Evolutionary conservation across 1,140 invertebrate species (phyloP), one percentile per base, ranked within the genome.

Genomic region (Thrips palmi): DNA sequence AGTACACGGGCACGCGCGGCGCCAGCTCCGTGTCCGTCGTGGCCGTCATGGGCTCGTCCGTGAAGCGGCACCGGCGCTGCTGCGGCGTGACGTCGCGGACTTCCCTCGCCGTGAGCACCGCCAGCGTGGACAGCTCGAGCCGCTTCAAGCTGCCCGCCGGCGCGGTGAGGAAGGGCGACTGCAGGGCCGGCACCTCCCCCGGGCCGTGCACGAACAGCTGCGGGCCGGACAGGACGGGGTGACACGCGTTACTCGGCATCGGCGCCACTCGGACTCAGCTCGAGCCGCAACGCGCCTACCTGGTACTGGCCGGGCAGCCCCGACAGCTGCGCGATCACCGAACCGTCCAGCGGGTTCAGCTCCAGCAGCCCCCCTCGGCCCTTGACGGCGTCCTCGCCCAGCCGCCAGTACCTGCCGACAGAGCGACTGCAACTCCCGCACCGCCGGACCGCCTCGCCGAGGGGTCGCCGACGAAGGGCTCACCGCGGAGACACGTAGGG

Each of bases 311-410:
- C 65, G 1, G 68, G 67, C 29, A 75, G 59, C 39, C 74, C 73
- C n/a, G 73, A 66, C n/a, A 74, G 59, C 50, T 75, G 70, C 0
- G 68, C 66, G 49, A 74, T 74, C 11, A 74, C 66, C 52, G 75
- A 71, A 2, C 72, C 73, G 48, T 77, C 71, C 4, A 77, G 46
- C 0, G 71, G 71, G 57, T 74, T 71, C 2, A 74, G 65, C 8
- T 59, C 65, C n/a, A 74, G 63, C 2, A 63, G n/a, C 4, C 30
- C 33, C 12, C 17, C 14, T 10, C 19, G 19, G 4, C 30, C 21
- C 11, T 49, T n/a, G 1, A 43, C 12, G 1, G 46, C 53, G 36
- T 45, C 51, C 25, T 56, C 52, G 7, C 47, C 45, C 3, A 12
- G 19, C 7, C 24, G 23, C 53, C 54, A 57, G 37, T 55, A 55